These are phyloP conservation scores for Pentalonia nigronervosa DNA, from an alignment of 1,140 invertebrate species.

Conservation along the genomic window DNA sequence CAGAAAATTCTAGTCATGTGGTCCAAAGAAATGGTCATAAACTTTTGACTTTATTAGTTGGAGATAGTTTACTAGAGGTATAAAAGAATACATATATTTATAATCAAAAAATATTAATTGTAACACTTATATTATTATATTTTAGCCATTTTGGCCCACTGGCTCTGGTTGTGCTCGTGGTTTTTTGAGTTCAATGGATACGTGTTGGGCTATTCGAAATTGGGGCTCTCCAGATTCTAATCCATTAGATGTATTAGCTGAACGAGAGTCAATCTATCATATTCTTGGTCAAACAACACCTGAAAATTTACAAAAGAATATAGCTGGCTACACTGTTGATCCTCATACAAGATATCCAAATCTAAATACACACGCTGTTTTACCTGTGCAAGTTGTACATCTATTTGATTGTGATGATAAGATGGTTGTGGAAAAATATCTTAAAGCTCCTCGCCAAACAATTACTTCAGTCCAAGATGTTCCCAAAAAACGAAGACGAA, in stretches of 20 bases:
- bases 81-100: neutral
- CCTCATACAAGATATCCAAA: slow-evolving; percentile 79
- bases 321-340: slow-evolving; percentile 86
- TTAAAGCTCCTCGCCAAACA: slow-evolving; percentile 63
- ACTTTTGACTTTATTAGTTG: slow-evolving; percentile 88
- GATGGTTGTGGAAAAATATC: slow-evolving; percentile 65
- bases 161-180: slow-evolving; percentile 97
- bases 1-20: slow-evolving; percentile 90
- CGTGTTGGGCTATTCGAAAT: slow-evolving; percentile 90
- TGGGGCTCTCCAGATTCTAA: slow-evolving; percentile 77
- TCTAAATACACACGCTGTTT: slow-evolving; percentile 68
- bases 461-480: slow-evolving; percentile 64
- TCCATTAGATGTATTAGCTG: slow-evolving; percentile 85
- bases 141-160: slow-evolving; percentile 96
- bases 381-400: slow-evolving; percentile 73
- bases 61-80: slow-evolving; percentile 93
- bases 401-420: slow-evolving; percentile 72
- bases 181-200: slow-evolving; percentile 94
- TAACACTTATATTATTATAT: slow-evolving; percentile 60
- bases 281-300: slow-evolving; percentile 92
- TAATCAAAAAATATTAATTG: neutral
- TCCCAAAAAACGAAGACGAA: slow-evolving; percentile 72
- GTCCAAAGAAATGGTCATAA: slow-evolving; percentile 80
- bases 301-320: slow-evolving; percentile 91
- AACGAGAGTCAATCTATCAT: slow-evolving; percentile 93